Conservation (phyloP, 2,113 vertebrate species). For the Leucopsar rothschildi region DNA sequence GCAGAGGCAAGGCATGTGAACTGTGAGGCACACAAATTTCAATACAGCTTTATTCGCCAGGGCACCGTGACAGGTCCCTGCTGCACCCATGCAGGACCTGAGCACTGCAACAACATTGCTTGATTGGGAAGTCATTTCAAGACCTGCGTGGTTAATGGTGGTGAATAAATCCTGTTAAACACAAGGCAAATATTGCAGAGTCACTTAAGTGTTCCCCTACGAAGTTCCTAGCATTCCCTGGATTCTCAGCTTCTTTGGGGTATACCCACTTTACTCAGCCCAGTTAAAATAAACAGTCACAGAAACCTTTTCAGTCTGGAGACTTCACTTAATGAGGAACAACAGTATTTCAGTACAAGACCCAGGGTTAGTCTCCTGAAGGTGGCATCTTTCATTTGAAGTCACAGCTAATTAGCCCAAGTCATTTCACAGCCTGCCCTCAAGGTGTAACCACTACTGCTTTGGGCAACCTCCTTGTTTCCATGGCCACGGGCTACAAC, state of each 20-base stretch:
- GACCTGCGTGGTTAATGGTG: neutral
- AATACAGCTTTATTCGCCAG: accelerated
- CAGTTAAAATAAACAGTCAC: neutral
- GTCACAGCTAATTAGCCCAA: neutral
- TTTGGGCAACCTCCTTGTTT: neutral
- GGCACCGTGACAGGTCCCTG: neutral
- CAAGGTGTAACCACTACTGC: neutral
- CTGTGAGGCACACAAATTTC: neutral
- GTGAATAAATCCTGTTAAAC: neutral
- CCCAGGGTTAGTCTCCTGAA: neutral
- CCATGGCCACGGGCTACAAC: neutral
- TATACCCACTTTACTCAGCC: neutral
- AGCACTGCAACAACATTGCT: neutral
- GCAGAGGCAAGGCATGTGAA: neutral
- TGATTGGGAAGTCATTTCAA: neutral
- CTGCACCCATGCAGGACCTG: neutral
- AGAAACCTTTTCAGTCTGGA: neutral
- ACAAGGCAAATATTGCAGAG: neutral
- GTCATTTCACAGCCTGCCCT: neutral
- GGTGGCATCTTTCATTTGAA: neutral
- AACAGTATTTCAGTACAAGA: neutral
- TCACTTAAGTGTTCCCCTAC: neutral
- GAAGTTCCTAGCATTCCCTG: neutral
- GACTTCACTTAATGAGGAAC: neutral
- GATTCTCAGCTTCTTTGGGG: neutral